phyloP scores from a whole-genome alignment of 2,888 invertebrate genomes.

The Protodeltote pygarga region DNA sequence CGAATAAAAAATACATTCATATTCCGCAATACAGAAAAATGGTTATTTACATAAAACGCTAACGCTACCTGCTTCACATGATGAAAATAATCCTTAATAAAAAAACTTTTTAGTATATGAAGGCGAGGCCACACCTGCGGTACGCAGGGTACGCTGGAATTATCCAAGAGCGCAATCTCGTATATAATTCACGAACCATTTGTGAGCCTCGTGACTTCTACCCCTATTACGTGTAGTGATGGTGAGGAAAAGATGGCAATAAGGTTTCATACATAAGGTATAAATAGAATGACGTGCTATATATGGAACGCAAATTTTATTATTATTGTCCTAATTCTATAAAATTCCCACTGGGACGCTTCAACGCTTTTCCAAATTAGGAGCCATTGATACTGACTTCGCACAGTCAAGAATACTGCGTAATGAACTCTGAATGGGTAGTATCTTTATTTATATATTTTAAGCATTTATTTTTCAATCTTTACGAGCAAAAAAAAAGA shows the following conservation, averaged over 20 bases:
- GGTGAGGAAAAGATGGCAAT: slow-evolving; percentile 40
- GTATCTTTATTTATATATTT: no score
- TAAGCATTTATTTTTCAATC: no score
- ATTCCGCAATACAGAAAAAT: slow-evolving; percentile 38
- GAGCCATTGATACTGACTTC: slow-evolving; percentile 1
- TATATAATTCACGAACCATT: slow-evolving; percentile 75
- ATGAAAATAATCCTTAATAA: slow-evolving; percentile 52
- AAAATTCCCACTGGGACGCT: not conserved
- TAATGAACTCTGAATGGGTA: no score
- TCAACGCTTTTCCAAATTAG: not conserved
- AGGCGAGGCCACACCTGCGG: slow-evolving; percentile 53
- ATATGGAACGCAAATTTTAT: not conserved
- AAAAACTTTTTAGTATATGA: slow-evolving; percentile 45
- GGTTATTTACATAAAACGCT: slow-evolving; percentile 42
- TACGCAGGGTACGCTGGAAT: slow-evolving; percentile 38
- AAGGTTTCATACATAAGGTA: slow-evolving; percentile 37
- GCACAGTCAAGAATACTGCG: no score
- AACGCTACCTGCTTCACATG: slow-evolving; percentile 33
- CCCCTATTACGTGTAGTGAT: slow-evolving; percentile 53
- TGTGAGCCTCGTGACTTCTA: slow-evolving; percentile 58
- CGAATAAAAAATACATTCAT: slow-evolving; percentile 41
- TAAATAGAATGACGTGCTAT: slow-evolving; percentile 2
- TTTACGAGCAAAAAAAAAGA: no score
- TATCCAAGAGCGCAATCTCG: slow-evolving; percentile 59
- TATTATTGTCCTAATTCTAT: not conserved